Evolutionary conservation across 2,113 vertebrate genomes (phyloP), one percentile per base, ranked within the genome.

Genomic region (Aplodontia rufa): DNA sequence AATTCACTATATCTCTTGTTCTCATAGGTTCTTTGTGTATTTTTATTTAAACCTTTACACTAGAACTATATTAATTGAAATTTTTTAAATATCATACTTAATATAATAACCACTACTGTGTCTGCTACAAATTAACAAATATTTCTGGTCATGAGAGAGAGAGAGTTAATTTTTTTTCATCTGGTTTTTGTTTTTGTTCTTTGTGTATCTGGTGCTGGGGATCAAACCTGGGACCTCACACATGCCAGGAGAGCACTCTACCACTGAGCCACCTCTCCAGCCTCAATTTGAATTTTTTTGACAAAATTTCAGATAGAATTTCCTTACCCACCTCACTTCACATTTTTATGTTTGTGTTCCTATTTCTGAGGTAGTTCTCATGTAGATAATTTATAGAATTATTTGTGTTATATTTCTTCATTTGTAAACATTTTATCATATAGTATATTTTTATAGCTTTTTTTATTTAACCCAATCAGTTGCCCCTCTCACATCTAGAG

Each of bases 11-110:
- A 69, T 94, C 72, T 87, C 7, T 64, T 83, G 26, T 22, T 86
- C 20, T 24, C 32, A 85, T 81, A 28, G 16, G 7, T 72, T 86
- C 22, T 86, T 53, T 13, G 45, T 32, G 13, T 62, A 76, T 68
- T 85, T 80, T 88, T 72, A 79, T 89, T 96, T 80, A 51, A 91
- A 60, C 83, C 11, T 42, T 96, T 92, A 81, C 0, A 32, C 75
- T 72, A 86, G 8, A 74, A 14, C 82, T 64, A 86, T 32, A 60
- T 84, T 84, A 40, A 69, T 13, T n/a, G 42, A 51, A 95, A 91
- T 81, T 62, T 49, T 58, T 17, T 42, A 83, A 78, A 64, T 37
- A 72, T 8, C 60, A 40, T 83, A 4, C 2, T 26, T 62, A 85
- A 53, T 75, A 66, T 60, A 80, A 62, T 81, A 55, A 55, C 72